Percentiles rank a stretch among this genome's conserved stretches.
Evolutionary conservation across 2,113 vertebrate genomes (phyloP).

Genomic region (Myrmecobius fasciatus): DNA sequence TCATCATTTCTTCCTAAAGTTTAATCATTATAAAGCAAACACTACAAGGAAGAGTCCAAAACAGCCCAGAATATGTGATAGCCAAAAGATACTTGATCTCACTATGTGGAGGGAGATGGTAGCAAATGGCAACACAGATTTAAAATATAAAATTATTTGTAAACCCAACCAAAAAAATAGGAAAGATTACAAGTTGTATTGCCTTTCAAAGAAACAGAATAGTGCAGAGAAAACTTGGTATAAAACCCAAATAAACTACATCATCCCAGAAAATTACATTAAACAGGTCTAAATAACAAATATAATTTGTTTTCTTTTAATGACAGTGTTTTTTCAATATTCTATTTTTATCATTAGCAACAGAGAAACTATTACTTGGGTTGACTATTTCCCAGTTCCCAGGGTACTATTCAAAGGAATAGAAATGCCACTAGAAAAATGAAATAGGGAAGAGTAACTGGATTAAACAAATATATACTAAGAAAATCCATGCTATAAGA

Average conservation of each 20-base stretch:
- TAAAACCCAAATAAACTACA: neutral
- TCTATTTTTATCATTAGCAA: neutral
- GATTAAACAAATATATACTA: neutral
- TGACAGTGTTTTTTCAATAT: neutral
- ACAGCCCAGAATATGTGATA: neutral
- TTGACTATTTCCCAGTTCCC: neutral
- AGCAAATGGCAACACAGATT: neutral
- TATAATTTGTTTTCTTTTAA: neutral
- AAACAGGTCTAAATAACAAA: neutral
- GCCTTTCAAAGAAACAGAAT: neutral
- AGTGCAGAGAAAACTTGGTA: neutral
- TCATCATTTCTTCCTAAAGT: neutral
- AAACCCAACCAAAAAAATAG: neutral
- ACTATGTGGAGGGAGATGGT: neutral
- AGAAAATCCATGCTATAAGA: neutral
- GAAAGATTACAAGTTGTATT: neutral
- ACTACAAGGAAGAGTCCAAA: neutral
- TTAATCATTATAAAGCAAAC: neutral
- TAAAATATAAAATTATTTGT: neutral
- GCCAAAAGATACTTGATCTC: neutral
- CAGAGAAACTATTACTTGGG: neutral
- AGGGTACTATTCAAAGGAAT: neutral
- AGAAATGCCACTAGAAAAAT: neutral
- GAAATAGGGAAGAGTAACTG: neutral
- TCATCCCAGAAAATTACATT: neutral